A percentile compares a stretch with the other conserved stretches of the same genome.
phyloP scores from a whole-genome alignment of 2,888 invertebrate genomes.

The Isoperla grammatica region DNA sequence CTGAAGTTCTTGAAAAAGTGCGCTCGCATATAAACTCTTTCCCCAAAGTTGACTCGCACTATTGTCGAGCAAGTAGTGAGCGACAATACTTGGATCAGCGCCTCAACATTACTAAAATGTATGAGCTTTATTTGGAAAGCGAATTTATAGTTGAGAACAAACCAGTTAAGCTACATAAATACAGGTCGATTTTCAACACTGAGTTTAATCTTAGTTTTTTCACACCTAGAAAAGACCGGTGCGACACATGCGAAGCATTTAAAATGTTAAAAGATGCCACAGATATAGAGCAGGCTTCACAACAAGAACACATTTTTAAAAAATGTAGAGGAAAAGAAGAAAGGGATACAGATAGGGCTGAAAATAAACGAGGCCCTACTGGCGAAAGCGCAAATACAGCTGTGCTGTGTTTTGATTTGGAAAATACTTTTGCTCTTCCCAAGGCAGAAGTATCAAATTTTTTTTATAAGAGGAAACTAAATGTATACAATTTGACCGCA shows the following conservation, averaged over 20 bases:
- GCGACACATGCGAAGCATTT: conserved; percentile 29
- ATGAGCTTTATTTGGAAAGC: conserved; percentile 26
- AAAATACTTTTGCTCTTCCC: too few species aligned
- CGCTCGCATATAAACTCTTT: conserved; percentile 31
- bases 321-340: conserved; percentile 1
- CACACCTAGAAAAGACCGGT: conserved; percentile 34
- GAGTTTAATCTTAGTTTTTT: conserved; percentile 32
- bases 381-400: not conserved
- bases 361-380: not conserved
- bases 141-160: conserved; percentile 26
- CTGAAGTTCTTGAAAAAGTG: not conserved
- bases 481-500: not conserved
- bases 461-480: conserved; percentile 5
- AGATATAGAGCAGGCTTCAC: not conserved
- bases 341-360: not conserved
- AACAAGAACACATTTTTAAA: not conserved
- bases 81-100: conserved; percentile 31
- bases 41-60: conserved; percentile 32
- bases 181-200: conserved; percentile 29
- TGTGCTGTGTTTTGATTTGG: conserved; percentile 2
- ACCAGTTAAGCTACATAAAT: conserved; percentile 27
- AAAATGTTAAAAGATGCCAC: conserved; percentile 8
- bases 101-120: conserved; percentile 32
- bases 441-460: too few species aligned
- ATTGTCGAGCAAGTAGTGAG: conserved; percentile 28